Conservation (phyloP, 1,140 invertebrate genomes). For the Grapholita molesta region DNA sequence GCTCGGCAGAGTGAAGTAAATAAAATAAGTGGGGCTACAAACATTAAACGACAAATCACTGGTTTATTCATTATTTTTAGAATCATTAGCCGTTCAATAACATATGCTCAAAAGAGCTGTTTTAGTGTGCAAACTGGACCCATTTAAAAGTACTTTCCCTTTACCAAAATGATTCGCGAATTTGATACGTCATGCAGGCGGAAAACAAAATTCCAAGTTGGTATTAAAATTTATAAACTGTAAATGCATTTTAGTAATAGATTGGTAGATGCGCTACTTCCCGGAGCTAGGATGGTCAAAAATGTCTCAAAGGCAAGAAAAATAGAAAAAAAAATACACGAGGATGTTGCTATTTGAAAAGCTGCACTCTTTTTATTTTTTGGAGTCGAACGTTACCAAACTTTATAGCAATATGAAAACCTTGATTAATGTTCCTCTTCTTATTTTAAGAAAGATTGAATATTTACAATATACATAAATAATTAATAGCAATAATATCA, state of each 20-base stretch:
- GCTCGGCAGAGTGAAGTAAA: background rate
- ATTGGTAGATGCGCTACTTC: constrained; percentile 75
- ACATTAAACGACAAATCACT: background rate
- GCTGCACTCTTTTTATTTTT: constrained; percentile 73
- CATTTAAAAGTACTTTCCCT: constrained; percentile 38
- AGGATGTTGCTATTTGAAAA: constrained; percentile 78
- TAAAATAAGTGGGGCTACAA: background rate
- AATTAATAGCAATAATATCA: constrained; percentile 77
- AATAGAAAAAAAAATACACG: constrained; percentile 36
- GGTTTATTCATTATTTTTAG: background rate
- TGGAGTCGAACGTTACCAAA: constrained; percentile 73
- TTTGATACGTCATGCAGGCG: constrained; percentile 33
- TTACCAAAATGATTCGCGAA: constrained; percentile 46
- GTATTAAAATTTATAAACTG: constrained; percentile 37
- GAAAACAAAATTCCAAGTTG: constrained; percentile 32
- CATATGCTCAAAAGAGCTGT: background rate
- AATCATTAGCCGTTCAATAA: background rate
- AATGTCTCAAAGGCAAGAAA: constrained; percentile 42
- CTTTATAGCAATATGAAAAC: constrained; percentile 74
- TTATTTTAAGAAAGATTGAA: constrained; percentile 79
- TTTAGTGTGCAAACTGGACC: background rate
- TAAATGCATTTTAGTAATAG: constrained; percentile 66
- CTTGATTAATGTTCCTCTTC: constrained; percentile 79
- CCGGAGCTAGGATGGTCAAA: constrained; percentile 54
- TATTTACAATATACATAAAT: constrained; percentile 77